These are phyloP conservation scores for Iphiclides podalirius DNA, from an alignment of 2,888 invertebrate species.

Conservation along the genomic window DNA sequence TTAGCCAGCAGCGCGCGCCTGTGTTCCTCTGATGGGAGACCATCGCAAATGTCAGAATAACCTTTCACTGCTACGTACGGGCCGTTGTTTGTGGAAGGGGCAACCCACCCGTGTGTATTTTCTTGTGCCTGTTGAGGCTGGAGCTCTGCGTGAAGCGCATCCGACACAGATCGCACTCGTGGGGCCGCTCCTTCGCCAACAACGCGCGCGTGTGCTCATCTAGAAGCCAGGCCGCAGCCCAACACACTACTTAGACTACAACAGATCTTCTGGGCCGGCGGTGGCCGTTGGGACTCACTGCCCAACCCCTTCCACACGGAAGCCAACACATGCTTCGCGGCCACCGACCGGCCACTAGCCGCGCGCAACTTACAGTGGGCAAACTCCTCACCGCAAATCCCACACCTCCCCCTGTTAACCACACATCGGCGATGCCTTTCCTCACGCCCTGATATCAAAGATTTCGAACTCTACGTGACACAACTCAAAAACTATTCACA, in stretches of 20 bases:
- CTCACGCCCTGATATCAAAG: conserved; percentile 73
- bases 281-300: too few relatives aligned
- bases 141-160: conserved; percentile 87
- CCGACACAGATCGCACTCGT: conserved; percentile 84
- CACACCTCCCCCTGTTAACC: conserved; percentile 77
- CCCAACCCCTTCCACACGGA: too few relatives aligned
- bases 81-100: conserved; percentile 47
- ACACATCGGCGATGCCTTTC: conserved; percentile 62
- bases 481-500: conserved; percentile 81
- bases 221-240: too few relatives aligned
- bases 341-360: conserved; percentile 34
- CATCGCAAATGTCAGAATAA: conserved; percentile 42
- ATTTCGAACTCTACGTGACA: conserved; percentile 49
- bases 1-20: conserved; percentile 71
- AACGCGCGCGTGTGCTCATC: conserved; percentile 79
- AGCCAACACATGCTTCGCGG: conserved; percentile 51
- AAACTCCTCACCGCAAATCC: conserved; percentile 51
- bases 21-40: conserved; percentile 73
- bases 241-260: too few relatives aligned
- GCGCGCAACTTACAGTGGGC: conserved; percentile 54
- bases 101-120: conserved; percentile 84
- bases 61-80: too few relatives aligned
- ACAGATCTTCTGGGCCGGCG: too few relatives aligned
- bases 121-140: conserved; percentile 85
- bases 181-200: conserved; percentile 80